phyloP scores from a whole-genome alignment of 1,140 invertebrate genomes.

The Bilobella aurantiaca region DNA sequence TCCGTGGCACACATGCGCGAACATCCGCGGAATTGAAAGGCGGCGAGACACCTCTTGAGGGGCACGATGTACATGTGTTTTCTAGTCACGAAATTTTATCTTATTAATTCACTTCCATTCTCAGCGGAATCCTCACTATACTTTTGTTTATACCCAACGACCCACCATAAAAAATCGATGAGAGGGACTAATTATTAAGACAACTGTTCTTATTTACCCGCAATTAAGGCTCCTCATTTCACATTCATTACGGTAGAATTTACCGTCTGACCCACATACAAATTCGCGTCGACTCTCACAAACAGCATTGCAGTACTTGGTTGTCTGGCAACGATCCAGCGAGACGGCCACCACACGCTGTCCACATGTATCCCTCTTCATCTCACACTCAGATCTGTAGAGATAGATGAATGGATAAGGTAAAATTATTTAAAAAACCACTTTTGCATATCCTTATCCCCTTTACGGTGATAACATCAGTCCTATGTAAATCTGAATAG shows the following conservation, averaged over 20 bases:
- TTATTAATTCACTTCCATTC: no score
- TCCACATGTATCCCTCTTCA: slow-evolving; percentile 70
- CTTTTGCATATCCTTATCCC: no score
- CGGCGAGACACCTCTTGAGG: slow-evolving; percentile 65
- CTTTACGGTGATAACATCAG: no score
- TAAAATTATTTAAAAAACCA: no score
- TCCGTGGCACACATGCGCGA: slow-evolving; percentile 70
- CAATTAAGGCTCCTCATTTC: slow-evolving; percentile 82
- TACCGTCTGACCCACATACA: slow-evolving; percentile 83
- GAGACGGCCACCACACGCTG: slow-evolving; percentile 68
- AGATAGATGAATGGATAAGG: no score
- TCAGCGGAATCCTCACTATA: no score
- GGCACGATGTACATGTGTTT: slow-evolving; percentile 81
- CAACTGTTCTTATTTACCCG: no score
- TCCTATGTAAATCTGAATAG: no score
- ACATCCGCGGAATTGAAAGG: slow-evolving; percentile 73
- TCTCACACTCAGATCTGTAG: slow-evolving; percentile 73
- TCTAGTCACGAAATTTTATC: no score
- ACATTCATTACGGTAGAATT: slow-evolving; percentile 83
- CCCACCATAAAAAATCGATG: no score
- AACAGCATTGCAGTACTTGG: slow-evolving; percentile 64
- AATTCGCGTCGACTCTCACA: slow-evolving; percentile 60
- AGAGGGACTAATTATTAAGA: no score
- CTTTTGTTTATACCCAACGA: no score
- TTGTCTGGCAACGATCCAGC: slow-evolving; percentile 66